Conservation (phyloP, 2,888 invertebrate genomes). For the Scaptomyza parva region DNA sequence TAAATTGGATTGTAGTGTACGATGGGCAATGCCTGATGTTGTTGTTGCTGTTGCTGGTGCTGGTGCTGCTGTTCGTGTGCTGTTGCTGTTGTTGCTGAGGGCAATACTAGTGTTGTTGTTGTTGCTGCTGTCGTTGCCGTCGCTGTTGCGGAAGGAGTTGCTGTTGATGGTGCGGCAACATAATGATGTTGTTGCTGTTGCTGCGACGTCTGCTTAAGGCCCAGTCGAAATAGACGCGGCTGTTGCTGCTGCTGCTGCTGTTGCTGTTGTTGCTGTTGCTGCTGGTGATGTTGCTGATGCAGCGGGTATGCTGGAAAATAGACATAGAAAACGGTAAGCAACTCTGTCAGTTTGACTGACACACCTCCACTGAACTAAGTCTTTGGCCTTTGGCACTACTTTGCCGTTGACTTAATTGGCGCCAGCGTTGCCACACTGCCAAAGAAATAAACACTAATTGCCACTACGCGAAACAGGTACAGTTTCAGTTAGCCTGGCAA, state of each 20-base stretch:
- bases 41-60: conserved; percentile 48
- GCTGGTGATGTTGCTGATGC: conserved; percentile 43
- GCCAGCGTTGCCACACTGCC: conserved; percentile 20
- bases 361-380: too few species aligned
- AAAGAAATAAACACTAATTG: conserved; percentile 35
- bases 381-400: conserved; percentile 14
- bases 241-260: conserved; percentile 43
- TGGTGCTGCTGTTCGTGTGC: conserved; percentile 42
- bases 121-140: conserved; percentile 51
- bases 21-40: conserved; percentile 56
- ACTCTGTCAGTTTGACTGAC: conserved; percentile 8
- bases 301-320: conserved; percentile 67
- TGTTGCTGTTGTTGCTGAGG: conserved; percentile 37
- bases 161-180: conserved; percentile 22
- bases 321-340: conserved; percentile 13
- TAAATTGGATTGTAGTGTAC: conserved; percentile 80
- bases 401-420: conserved; percentile 30
- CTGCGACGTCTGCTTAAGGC: conserved; percentile 57
- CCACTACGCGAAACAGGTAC: conserved; percentile 1
- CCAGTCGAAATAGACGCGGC: conserved; percentile 45
- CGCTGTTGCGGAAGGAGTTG: conserved; percentile 37
- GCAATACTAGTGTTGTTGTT: conserved; percentile 42
- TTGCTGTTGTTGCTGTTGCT: conserved; percentile 56
- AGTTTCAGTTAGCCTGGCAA: too few species aligned
- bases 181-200: conserved; percentile 55